phyloP scores from a whole-genome alignment of 1,140 invertebrate genomes.

The Orchestia grillus region DNA sequence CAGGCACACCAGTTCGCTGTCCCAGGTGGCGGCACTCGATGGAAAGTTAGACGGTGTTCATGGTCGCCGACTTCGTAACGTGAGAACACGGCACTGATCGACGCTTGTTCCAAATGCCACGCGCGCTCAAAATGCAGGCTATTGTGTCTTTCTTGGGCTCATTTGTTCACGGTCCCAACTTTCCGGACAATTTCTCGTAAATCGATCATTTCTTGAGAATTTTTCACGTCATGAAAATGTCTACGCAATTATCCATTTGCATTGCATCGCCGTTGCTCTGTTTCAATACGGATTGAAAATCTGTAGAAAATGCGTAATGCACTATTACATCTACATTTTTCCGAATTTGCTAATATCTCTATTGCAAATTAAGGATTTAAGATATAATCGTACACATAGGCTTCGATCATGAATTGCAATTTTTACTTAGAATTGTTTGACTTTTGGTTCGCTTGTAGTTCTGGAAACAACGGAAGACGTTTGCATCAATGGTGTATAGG shows the following conservation, averaged over 20 bases:
- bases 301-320: background rate
- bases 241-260: background rate
- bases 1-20: too few relatives aligned
- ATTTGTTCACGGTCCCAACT: background rate
- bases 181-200: background rate
- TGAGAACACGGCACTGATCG: background rate
- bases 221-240: background rate
- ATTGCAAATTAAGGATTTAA: background rate
- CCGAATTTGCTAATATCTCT: background rate
- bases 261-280: background rate
- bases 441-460: too few relatives aligned
- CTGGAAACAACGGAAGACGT: too few relatives aligned
- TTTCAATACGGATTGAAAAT: background rate
- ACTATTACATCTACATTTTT: background rate
- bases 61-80: background rate
- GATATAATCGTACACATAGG: background rate
- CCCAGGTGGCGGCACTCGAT: too few relatives aligned
- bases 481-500: too few relatives aligned
- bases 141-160: background rate
- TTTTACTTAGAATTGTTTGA: too few relatives aligned
- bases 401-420: background rate
- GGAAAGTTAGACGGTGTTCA: background rate
- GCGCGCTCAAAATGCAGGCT: background rate
- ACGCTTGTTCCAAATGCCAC: background rate
- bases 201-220: background rate